Evolutionary conservation across 2,113 vertebrate species (phyloP).

Genomic region (Pica pica): DNA sequence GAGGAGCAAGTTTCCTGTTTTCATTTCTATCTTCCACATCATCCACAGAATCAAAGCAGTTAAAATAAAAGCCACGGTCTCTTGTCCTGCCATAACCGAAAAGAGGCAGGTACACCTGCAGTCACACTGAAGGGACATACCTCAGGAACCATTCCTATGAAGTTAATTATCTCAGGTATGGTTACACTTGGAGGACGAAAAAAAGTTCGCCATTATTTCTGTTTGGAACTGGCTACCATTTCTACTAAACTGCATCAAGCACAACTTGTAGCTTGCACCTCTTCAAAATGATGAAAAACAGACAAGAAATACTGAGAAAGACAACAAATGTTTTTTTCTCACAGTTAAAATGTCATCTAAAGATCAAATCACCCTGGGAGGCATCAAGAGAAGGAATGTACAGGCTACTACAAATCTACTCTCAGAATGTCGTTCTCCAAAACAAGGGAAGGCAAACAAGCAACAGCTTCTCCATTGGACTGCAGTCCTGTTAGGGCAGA

Average conservation of each 20-base stretch:
- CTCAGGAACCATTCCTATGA: background rate
- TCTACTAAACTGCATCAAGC: background rate
- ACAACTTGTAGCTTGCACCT: background rate
- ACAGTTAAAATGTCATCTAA: background rate
- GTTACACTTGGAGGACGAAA: background rate
- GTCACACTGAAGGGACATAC: background rate
- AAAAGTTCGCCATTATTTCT: background rate
- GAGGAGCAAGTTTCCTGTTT: background rate
- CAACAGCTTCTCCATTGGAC: background rate
- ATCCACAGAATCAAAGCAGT: rapidly evolving
- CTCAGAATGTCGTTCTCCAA: background rate
- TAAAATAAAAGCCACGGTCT: background rate
- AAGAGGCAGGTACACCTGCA: background rate
- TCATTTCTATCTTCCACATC: background rate
- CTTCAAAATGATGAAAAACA: background rate
- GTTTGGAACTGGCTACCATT: background rate
- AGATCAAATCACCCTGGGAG: background rate
- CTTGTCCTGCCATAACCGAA: background rate
- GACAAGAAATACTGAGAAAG: background rate
- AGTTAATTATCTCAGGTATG: background rate
- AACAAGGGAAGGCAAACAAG: background rate
- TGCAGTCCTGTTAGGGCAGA: background rate
- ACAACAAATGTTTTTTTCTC: background rate
- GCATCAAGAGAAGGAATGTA: background rate
- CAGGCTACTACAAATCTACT: background rate